Conservation (phyloP, 2,113 vertebrate genomes). For the Tor tambroides region DNA sequence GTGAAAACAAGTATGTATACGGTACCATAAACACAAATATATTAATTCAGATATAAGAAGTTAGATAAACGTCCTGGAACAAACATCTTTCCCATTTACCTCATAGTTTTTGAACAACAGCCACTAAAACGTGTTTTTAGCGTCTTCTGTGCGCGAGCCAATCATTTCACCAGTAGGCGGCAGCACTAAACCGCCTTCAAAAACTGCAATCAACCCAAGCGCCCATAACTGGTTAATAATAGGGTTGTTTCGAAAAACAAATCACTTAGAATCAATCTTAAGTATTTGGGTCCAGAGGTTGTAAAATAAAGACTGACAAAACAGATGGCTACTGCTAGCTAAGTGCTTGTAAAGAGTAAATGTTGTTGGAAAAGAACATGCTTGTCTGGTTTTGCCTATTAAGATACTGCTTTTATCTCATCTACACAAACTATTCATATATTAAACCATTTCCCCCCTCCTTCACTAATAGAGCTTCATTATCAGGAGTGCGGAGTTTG, state of each 20-base stretch:
- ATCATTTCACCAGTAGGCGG: constrained; percentile 58
- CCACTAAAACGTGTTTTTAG: not conserved
- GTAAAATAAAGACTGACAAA: not conserved
- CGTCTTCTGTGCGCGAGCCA: not conserved
- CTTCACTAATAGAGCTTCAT: not conserved
- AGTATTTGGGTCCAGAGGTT: not conserved
- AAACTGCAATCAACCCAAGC: not conserved
- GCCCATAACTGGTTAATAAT: not conserved
- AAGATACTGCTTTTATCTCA: not conserved
- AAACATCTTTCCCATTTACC: not conserved
- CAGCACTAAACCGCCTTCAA: constrained; percentile 34
- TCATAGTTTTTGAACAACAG: not conserved
- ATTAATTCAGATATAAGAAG: not conserved
- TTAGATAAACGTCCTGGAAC: not conserved
- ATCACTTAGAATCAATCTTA: not conserved
- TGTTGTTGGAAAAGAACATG: not conserved
- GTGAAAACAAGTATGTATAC: not conserved
- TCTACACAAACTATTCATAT: not conserved
- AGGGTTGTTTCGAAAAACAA: not conserved
- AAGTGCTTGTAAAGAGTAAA: not conserved
- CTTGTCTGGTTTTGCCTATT: not conserved
- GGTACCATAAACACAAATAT: not conserved
- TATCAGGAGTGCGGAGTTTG: not conserved
- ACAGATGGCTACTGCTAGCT: not conserved
- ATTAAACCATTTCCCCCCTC: not conserved